Base-by-base conservation (phyloP, 2,797 vertebrate genomes). In the Podargus strigoides region DNA sequence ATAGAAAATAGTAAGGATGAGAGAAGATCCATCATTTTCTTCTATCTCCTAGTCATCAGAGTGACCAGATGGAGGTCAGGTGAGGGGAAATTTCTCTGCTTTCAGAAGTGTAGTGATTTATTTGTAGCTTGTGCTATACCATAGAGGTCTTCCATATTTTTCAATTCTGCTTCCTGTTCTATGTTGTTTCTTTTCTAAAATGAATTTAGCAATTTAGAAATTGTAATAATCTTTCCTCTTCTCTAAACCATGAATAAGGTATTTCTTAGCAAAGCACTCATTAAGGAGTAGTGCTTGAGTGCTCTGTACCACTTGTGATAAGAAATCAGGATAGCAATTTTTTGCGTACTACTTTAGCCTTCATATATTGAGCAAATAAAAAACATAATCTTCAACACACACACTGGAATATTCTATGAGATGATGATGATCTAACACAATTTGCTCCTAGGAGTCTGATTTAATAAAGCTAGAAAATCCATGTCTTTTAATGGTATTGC, bases 391-490 rank as follows among this genome's bases (percentile, higher is more conserved):
- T 93, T 87, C 60, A 75, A 39, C 64, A 72, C 32, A 72, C 60
- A 56, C 23, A 93, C n/a, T 56, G 56, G 66, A 94, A 74, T 93
- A 95, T 87, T 93, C 69, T 49, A 56, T 49, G 56, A 92, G 66
- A 80, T 93, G 55, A 89, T 94, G 55, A 68, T 69, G 34, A 79
- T n/a, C 53, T 85, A 82, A 78, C 5, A 9, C 22, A 87, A 60
- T 92, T 87, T 93, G 32, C 52, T 83, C n/a, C 73, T 85, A 37
- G 68, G 52, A 93, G 74, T 78, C 79, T 81, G 68, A 92, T 90
- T 93, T 84, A 94, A 94, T 95, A 92, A 85, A 95, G 44, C 58
- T 64, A 26, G 73, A 87, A 83, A 94, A 95, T 88, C 66, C 41
- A 14, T 92, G 64, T 91, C 50, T 94, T 89, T 60, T 94, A 94